Base-by-base conservation (phyloP, 2,797 vertebrate species). In the Botia kubotai region DNA sequence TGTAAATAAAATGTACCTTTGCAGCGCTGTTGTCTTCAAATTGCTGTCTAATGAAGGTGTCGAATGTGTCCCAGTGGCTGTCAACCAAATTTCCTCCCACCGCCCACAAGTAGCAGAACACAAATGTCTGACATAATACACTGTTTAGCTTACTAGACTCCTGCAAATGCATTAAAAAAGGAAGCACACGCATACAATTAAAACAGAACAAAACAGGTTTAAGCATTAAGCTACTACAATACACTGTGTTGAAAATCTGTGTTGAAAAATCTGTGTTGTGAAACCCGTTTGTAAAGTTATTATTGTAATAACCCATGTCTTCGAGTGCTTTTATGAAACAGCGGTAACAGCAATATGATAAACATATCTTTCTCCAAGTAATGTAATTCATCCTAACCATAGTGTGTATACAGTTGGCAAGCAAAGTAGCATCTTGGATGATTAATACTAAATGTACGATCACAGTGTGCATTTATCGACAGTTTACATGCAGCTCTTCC, bases 91-190 rank as follows among this genome's bases (percentile, higher is more conserved):
- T 96, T 83, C 95, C 95, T 4, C 94, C 93, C 39, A 96, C 48
- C 17, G 94, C 91, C 94, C 95, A 96, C 63, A 95, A 83, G 81
- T 96, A 96, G 85, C 93, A 96, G 85, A 96, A 97, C 81, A 94
- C 70, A 84, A 96, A 97, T 4, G 93, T 96, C 89, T 95, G 95
- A 82, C 93, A 95, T 12, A 96, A 23, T 6, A 96, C 1, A 13
- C 65, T 82, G 83, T 91, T 93, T 43, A 95, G 84, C 66, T 90
- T 88, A 77, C 91, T 87, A 62, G 91, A 75, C 17, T 94, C 94
- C 96, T 96, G 75, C 62, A 79, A 17, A 89, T 21, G 87, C 26
- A 80, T 2, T 78, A 6, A 11, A 39, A 39, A 39, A 8, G 43
- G 10, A 46, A 46, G 79, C 6, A 82, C 26, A 75, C 55, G 82